Percentiles rank a stretch among this genome's conserved stretches.
Conservation (phyloP, 1,140 invertebrate species). For the Euglossa dilemma region DNA sequence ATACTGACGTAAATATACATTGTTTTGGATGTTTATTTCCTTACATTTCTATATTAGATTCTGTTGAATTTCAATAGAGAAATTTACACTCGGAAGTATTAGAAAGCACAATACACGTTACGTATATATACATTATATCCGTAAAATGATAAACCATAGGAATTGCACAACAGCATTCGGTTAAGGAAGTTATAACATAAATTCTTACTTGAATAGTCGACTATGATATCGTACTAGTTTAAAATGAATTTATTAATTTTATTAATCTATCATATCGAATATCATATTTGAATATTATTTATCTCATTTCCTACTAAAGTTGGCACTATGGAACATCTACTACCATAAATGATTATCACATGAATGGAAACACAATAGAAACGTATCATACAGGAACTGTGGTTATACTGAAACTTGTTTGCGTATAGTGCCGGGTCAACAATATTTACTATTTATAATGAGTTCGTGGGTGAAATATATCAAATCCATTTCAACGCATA, state of each 20-base stretch:
- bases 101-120: constrained; percentile 32
- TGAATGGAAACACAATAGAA: too few relatives aligned
- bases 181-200: not conserved
- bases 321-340: too few relatives aligned
- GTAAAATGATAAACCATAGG: constrained; percentile 8
- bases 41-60: not conserved
- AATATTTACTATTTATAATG: constrained; percentile 60
- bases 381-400: not conserved
- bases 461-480: constrained; percentile 75
- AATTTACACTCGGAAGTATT: constrained; percentile 17
- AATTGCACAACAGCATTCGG: constrained; percentile 9
- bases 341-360: too few relatives aligned
- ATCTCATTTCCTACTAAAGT: too few relatives aligned
- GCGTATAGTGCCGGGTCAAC: not conserved
- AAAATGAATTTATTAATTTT: too few relatives aligned
- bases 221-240: too few relatives aligned
- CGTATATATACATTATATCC: not conserved
- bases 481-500: constrained; percentile 84
- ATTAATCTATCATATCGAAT: too few relatives aligned
- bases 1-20: too few relatives aligned
- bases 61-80: constrained; percentile 7
- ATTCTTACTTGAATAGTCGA: too few relatives aligned
- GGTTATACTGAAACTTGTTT: not conserved
- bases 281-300: too few relatives aligned
- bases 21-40: not conserved